Conservation (phyloP, 1,140 invertebrate species). For the Neodiprion fabricii region DNA sequence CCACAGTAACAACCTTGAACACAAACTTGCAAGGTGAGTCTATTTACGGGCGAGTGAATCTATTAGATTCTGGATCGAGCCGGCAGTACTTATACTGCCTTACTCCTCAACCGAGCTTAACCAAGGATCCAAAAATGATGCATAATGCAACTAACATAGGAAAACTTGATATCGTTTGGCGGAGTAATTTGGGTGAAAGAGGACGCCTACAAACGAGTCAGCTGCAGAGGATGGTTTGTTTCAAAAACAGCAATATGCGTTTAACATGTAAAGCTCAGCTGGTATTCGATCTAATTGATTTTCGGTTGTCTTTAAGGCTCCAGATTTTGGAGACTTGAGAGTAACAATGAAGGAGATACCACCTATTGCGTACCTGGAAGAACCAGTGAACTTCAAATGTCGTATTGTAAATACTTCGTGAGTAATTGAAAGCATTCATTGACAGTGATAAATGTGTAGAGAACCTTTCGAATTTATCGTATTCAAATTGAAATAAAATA, state of each 20-base stretch:
- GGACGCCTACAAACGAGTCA: slow-evolving; percentile 96
- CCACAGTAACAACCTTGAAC: slow-evolving; percentile 71
- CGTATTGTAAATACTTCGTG: slow-evolving; percentile 87
- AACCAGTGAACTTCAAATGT: slow-evolving; percentile 82
- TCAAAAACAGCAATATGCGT: too few relatives aligned
- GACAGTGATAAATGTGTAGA: not conserved
- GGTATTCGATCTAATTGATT: not conserved
- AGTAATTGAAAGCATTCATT: slow-evolving; percentile 38
- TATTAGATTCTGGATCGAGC: slow-evolving; percentile 78
- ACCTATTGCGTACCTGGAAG: slow-evolving; percentile 79
- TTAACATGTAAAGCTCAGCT: not conserved
- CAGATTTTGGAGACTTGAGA: slow-evolving; percentile 87
- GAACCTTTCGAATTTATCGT: not conserved
- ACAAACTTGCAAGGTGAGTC: slow-evolving; percentile 68
- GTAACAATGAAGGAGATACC: slow-evolving; percentile 84
- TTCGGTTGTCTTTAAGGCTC: slow-evolving; percentile 66
- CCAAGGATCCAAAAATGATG: slow-evolving; percentile 76
- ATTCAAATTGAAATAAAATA: not conserved
- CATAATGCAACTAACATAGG: slow-evolving; percentile 90
- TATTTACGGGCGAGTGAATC: slow-evolving; percentile 86
- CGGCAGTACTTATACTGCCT: slow-evolving; percentile 95
- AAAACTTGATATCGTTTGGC: slow-evolving; percentile 97
- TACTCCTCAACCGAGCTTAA: slow-evolving; percentile 76
- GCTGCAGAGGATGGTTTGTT: slow-evolving; percentile 82
- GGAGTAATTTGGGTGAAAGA: slow-evolving; percentile 93